These are phyloP conservation scores for Ivindomyrus marchei DNA, from an alignment of 2,113 vertebrate species.

Conservation along the genomic window DNA sequence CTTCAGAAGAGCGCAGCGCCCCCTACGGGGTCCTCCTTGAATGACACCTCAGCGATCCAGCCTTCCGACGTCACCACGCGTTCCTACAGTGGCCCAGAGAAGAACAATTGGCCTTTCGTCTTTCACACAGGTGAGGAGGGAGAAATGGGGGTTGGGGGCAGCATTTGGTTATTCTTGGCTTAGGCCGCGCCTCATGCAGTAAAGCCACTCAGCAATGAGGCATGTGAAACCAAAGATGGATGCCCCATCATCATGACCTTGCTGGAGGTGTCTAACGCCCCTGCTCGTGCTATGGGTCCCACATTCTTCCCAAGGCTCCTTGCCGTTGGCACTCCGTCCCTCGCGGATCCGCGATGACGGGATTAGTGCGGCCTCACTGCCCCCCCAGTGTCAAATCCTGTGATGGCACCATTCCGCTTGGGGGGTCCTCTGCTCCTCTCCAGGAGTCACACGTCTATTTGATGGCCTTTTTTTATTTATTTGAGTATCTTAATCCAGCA, in stretches of 20 bases:
- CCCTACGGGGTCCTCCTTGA: slow-evolving; percentile 56
- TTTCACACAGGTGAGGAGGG: slow-evolving; percentile 73
- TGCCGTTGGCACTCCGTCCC: neutral
- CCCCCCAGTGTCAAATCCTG: neutral
- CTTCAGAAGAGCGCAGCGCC: slow-evolving; percentile 36
- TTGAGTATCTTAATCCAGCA: neutral
- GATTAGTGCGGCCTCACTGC: neutral
- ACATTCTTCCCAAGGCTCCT: neutral
- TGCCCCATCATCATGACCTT: neutral
- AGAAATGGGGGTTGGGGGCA: neutral
- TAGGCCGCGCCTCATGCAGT: neutral
- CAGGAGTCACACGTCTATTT: neutral
- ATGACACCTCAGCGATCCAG: slow-evolving; percentile 45
- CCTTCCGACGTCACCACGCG: slow-evolving; percentile 44
- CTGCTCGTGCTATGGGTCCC: neutral
- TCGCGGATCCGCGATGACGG: neutral
- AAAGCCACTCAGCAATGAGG: neutral
- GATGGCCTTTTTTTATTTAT: neutral
- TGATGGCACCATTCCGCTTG: neutral
- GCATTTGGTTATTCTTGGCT: neutral
- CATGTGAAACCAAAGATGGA: neutral
- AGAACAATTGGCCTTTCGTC: slow-evolving; percentile 65
- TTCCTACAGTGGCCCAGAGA: slow-evolving; percentile 27
- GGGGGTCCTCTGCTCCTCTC: neutral
- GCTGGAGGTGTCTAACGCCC: neutral